These are phyloP conservation scores for Desmophyllum pertusum DNA, from an alignment of 92 coral and sea anemone genomes.

Conservation along the genomic window DNA sequence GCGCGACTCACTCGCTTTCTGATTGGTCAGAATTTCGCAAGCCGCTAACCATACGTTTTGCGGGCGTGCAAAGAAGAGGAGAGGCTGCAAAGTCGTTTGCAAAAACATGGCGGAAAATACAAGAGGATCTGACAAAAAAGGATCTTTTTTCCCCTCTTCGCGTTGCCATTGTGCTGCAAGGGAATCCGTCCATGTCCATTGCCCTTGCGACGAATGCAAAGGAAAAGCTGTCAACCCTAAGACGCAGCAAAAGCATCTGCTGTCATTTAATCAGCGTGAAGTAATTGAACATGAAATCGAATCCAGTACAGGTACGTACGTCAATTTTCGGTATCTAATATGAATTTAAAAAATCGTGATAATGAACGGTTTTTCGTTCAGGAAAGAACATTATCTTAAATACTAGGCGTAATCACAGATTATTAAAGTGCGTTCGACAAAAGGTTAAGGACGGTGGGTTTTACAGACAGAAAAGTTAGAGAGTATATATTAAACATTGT, in stretches of 20 bases:
- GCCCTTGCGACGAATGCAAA: conserved; percentile 17
- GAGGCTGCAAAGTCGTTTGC: background rate
- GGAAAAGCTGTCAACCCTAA: conserved; percentile 2
- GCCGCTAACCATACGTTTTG: conserved; percentile 5
- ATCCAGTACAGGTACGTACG: too few relatives aligned
- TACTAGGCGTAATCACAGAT: too few relatives aligned
- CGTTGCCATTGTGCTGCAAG: conserved; percentile 29
- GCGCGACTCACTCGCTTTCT: background rate
- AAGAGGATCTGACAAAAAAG: too few relatives aligned
- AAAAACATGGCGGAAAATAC: conserved; percentile 10
- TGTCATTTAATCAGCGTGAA: too few relatives aligned
- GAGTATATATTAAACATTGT: too few relatives aligned
- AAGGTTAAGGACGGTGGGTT: too few relatives aligned
- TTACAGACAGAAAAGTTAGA: too few relatives aligned
- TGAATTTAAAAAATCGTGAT: too few relatives aligned
- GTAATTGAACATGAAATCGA: too few relatives aligned
- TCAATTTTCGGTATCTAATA: background rate
- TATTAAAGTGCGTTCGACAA: too few relatives aligned
- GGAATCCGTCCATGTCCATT: conserved; percentile 19
- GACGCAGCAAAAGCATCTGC: conserved; percentile 13
- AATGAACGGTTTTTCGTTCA: too few relatives aligned
- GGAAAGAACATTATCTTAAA: background rate
- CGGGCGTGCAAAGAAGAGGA: background rate
- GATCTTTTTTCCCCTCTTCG: conserved; percentile 21
- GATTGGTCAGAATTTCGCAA: background rate